Evolutionary conservation across 92 coral and sea anemone species (phyloP).

Genomic region (Scolanthus callimorphus): DNA sequence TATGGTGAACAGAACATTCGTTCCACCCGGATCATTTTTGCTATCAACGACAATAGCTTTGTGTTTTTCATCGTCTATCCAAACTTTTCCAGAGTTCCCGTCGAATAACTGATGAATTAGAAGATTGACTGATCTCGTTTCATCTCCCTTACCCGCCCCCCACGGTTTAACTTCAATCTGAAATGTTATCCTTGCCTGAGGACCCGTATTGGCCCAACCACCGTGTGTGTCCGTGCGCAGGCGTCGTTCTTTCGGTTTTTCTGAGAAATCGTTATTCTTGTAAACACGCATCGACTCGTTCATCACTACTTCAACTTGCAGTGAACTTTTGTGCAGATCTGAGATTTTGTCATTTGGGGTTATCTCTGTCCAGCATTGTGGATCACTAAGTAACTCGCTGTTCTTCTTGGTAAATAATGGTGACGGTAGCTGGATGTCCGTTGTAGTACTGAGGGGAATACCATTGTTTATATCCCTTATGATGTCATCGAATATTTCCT

Average conservation of each 20-base stretch:
- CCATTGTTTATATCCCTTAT: not conserved
- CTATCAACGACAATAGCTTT: slow-evolving; percentile 20
- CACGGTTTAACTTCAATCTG: not conserved
- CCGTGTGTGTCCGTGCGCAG: too few species aligned
- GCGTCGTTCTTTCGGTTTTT: not conserved
- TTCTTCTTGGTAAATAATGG: not conserved
- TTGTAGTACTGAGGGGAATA: not conserved
- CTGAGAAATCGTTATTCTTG: not conserved
- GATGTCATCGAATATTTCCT: slow-evolving; percentile 7
- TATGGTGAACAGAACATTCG: not conserved
- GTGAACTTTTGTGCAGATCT: not conserved
- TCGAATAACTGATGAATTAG: slow-evolving; percentile 18
- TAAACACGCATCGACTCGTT: not conserved
- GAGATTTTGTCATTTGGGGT: not conserved
- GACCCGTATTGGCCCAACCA: not conserved
- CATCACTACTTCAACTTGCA: not conserved
- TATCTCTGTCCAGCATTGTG: not conserved
- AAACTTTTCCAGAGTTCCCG: slow-evolving; percentile 10
- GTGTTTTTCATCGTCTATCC: slow-evolving; percentile 33
- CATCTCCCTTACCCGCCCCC: not conserved
- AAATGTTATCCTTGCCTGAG: not conserved
- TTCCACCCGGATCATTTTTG: slow-evolving; percentile 15
- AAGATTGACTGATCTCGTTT: not conserved
- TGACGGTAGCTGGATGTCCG: not conserved
- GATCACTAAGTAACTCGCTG: not conserved